Conservation (phyloP, 2,797 vertebrate genomes). For the Danio tinwini region DNA sequence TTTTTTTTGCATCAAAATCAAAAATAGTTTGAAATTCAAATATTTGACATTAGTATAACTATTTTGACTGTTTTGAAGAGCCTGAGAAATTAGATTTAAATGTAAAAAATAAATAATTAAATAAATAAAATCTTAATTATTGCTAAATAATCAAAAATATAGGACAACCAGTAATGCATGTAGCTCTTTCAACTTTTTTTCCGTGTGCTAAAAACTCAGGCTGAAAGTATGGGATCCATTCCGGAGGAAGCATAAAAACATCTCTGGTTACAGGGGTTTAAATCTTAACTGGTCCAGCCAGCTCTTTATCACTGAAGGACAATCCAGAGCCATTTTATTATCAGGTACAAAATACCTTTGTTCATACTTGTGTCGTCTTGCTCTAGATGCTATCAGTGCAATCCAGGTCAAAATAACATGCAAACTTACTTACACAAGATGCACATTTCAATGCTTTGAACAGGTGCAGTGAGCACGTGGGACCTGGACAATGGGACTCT, state of each 20-base stretch:
- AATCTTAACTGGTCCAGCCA: constrained; percentile 62
- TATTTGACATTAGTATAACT: no score
- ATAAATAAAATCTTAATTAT: not conserved
- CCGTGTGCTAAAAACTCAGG: constrained; percentile 49
- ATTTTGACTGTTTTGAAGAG: no score
- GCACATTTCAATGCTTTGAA: not conserved
- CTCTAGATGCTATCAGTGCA: not conserved
- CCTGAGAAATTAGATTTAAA: no score
- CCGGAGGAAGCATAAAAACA: constrained; percentile 67
- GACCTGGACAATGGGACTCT: constrained; percentile 66
- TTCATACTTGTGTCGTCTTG: not conserved
- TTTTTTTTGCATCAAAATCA: no score
- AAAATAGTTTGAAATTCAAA: no score
- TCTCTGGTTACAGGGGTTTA: constrained; percentile 68
- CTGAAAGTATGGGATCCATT: constrained; percentile 74
- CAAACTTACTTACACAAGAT: not conserved
- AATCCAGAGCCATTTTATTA: constrained; percentile 68
- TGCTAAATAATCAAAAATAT: no score
- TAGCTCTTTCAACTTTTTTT: not conserved
- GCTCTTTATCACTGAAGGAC: constrained; percentile 69
- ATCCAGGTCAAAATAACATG: not conserved
- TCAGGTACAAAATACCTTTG: constrained; percentile 26
- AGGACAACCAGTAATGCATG: no score
- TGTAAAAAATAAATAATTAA: no score
- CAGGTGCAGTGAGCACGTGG: constrained; percentile 70